phyloP scores from a whole-genome alignment of 1,140 invertebrate species.

The Drosophila arawakana region DNA sequence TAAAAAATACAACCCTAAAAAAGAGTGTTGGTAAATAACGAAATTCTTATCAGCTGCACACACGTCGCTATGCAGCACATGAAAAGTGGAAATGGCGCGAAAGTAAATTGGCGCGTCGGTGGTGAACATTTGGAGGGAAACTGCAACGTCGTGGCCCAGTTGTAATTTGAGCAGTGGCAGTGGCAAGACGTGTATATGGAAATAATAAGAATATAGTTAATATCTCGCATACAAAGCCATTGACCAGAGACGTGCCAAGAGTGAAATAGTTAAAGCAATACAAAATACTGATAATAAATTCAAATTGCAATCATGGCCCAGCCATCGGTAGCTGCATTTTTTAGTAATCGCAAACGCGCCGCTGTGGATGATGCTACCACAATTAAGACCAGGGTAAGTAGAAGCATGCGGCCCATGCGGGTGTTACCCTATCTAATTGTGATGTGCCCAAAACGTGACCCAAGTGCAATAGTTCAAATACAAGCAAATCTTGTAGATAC shows the following conservation, averaged over 20 bases:
- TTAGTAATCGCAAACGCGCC: slow-evolving; percentile 89
- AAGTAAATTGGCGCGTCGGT: slow-evolving; percentile 63
- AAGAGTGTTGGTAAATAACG: slow-evolving; percentile 18
- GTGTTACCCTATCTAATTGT: not conserved
- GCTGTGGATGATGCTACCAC: slow-evolving; percentile 87
- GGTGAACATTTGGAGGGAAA: slow-evolving; percentile 72
- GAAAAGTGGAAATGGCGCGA: slow-evolving; percentile 26
- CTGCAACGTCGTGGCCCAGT: slow-evolving; percentile 69
- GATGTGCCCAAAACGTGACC: slow-evolving; percentile 31
- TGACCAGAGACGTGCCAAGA: slow-evolving; percentile 57
- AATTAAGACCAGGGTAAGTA: slow-evolving; percentile 87
- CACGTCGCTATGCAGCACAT: slow-evolving; percentile 34
- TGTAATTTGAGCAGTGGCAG: slow-evolving; percentile 70
- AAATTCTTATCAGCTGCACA: slow-evolving; percentile 42
- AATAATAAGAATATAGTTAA: slow-evolving; percentile 32
- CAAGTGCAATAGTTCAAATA: slow-evolving; percentile 2
- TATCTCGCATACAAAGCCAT: not conserved
- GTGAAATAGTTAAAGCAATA: slow-evolving; percentile 49
- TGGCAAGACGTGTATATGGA: slow-evolving; percentile 59
- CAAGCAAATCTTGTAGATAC: slow-evolving; percentile 33
- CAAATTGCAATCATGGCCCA: slow-evolving; percentile 87
- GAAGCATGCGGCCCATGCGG: slow-evolving; percentile 64
- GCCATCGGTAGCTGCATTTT: slow-evolving; percentile 89
- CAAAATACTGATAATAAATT: slow-evolving; percentile 33
- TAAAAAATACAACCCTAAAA: slow-evolving; percentile 13